Percentiles rank a stretch among this genome's conserved stretches.
These are phyloP conservation scores for Micrastur ruficollis DNA, from an alignment of 2,797 vertebrate genomes.

Conservation along the genomic window DNA sequence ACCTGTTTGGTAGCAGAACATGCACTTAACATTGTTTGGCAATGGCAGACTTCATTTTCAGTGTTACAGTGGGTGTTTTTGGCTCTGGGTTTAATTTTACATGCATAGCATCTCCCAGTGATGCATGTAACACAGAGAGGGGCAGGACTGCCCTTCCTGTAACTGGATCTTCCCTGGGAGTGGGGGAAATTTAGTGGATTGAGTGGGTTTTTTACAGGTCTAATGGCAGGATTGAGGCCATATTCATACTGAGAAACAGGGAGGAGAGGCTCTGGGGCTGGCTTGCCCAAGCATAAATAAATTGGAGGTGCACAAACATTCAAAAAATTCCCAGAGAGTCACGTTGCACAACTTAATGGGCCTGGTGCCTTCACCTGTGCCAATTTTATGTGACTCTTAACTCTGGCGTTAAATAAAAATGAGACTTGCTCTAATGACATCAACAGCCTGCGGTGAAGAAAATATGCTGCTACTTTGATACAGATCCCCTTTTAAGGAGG, in stretches of 20 bases:
- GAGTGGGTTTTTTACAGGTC: neutral
- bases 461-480: conserved; percentile 56
- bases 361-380: conserved; percentile 63
- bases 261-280: conserved; percentile 7
- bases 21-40: neutral
- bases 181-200: neutral
- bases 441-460: conserved; percentile 45
- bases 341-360: conserved; percentile 63
- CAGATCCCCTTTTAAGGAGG: conserved; percentile 56
- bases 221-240: neutral
- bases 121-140: neutral
- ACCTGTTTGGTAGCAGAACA: neutral
- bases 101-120: neutral
- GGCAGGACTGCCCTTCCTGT: neutral
- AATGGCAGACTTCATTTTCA: neutral
- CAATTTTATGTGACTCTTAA: conserved; percentile 67
- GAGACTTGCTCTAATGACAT: conserved; percentile 57
- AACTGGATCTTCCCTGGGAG: neutral
- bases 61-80: neutral
- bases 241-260: neutral
- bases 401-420: conserved; percentile 47
- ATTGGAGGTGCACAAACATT: neutral
- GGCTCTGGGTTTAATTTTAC: neutral
- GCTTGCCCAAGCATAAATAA: conserved; percentile 39
- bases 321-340: conserved; percentile 58